phyloP scores from a whole-genome alignment of 2,113 vertebrate species.

The Neodon shergylaensis region DNA sequence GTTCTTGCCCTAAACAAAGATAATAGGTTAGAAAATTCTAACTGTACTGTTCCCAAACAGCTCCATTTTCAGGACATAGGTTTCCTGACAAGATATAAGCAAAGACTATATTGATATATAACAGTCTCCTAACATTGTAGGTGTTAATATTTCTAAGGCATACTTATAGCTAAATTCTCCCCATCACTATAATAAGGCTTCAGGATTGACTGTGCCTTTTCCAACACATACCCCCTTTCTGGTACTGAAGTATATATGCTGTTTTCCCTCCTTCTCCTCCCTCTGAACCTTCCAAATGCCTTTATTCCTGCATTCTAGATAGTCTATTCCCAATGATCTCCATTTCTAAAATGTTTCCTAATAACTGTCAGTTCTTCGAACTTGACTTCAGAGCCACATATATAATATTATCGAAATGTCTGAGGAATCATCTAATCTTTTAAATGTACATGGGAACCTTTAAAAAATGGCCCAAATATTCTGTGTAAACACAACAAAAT shows the following conservation, averaged over 20 bases:
- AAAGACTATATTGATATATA: background rate
- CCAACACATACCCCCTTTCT: fast-evolving
- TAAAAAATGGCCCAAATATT: background rate
- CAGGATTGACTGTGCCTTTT: background rate
- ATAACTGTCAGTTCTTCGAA: background rate
- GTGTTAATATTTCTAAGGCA: background rate
- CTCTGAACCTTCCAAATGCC: background rate
- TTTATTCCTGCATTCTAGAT: background rate
- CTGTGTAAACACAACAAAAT: background rate
- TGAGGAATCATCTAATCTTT: background rate
- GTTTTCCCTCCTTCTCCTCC: fast-evolving
- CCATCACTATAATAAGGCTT: background rate
- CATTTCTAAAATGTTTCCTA: background rate
- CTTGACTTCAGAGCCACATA: background rate
- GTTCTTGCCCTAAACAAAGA: constrained; percentile 35
- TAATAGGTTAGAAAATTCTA: constrained; percentile 20
- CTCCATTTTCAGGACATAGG: background rate
- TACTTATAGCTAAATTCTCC: background rate
- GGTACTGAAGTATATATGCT: background rate
- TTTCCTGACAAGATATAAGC: background rate
- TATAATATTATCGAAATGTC: background rate
- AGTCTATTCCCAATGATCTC: background rate
- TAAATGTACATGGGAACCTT: background rate
- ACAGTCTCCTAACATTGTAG: background rate
- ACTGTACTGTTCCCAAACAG: background rate